phyloP scores from a whole-genome alignment of 2,797 vertebrate genomes.

The Crax fasciolata region DNA sequence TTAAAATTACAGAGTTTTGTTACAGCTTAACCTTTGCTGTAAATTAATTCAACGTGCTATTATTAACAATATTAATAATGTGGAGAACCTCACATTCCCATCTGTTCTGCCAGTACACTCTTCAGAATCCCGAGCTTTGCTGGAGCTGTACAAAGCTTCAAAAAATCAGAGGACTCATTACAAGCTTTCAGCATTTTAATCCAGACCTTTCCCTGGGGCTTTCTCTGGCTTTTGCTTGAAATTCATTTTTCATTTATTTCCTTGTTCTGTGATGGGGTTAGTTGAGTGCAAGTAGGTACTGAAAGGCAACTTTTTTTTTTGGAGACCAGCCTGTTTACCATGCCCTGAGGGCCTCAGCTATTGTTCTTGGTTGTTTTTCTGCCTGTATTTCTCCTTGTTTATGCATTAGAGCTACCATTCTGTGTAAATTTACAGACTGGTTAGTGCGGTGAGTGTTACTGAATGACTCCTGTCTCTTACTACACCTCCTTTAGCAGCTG shows the following conservation, averaged over 20 bases:
- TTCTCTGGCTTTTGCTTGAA: background rate
- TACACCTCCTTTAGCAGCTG: background rate
- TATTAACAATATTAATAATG: background rate
- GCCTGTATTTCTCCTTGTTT: background rate
- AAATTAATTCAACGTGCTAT: background rate
- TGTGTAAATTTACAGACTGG: background rate
- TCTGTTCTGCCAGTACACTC: background rate
- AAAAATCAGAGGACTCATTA: background rate
- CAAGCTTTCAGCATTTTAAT: background rate
- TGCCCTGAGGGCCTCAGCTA: background rate
- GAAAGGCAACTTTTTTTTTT: background rate
- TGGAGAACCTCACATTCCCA: background rate
- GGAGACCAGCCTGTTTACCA: background rate
- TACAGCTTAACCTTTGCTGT: background rate
- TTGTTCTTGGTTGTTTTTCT: background rate
- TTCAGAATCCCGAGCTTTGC: background rate
- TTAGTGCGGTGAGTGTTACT: background rate
- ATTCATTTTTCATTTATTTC: conserved; percentile 10
- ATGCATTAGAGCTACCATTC: background rate
- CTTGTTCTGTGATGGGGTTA: background rate
- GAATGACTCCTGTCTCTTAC: background rate
- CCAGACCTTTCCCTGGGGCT: background rate
- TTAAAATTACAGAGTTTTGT: background rate
- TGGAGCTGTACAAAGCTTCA: background rate
- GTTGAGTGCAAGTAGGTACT: background rate